Evolutionary conservation across 2,113 vertebrate genomes (phyloP).

Genomic region (Agapornis roseicollis): DNA sequence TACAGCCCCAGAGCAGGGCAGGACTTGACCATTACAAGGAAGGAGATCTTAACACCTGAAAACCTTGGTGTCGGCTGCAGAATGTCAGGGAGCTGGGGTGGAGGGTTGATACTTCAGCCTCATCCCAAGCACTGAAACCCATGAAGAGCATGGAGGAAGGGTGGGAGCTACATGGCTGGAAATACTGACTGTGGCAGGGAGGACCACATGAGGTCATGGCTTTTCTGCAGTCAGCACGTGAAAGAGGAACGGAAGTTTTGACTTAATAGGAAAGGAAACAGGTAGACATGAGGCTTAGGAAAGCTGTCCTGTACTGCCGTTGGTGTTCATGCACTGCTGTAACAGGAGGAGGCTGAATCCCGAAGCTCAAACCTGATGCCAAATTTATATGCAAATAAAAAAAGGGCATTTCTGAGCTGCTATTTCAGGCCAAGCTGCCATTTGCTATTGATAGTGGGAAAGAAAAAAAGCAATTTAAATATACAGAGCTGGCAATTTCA

Average conservation of each 20-base stretch:
- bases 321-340: background rate
- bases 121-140: background rate
- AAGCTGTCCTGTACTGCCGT: background rate
- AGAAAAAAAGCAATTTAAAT: background rate
- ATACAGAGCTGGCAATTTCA: background rate
- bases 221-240: background rate
- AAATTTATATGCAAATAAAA: background rate
- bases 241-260: background rate
- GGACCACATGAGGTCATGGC: background rate
- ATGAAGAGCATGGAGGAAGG: background rate
- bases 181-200: background rate
- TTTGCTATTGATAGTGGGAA: background rate
- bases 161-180: accelerated
- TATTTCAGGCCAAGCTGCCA: background rate
- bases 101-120: background rate
- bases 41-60: background rate
- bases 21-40: background rate
- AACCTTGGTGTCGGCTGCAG: background rate
- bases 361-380: background rate
- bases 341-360: background rate
- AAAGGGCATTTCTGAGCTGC: background rate
- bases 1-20: background rate
- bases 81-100: background rate
- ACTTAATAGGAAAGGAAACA: background rate
- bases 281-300: background rate